Evolutionary conservation across 2,113 vertebrate genomes (phyloP).

Genomic region (Engystomops pustulosus): DNA sequence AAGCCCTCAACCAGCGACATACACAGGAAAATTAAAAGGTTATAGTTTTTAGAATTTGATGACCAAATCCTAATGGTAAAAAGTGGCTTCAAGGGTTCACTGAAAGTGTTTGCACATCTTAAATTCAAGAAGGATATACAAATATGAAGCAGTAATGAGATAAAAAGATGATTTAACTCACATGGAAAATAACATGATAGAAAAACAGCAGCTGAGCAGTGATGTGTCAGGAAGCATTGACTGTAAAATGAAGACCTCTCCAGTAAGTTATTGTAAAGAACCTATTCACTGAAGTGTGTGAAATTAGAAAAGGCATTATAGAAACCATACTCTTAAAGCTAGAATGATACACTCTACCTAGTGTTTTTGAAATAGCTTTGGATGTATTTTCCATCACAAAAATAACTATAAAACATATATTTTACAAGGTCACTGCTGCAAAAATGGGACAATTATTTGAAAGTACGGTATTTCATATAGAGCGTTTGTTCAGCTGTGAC

Average conservation of each 20-base stretch:
- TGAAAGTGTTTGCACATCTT: neutral
- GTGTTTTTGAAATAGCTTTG: neutral
- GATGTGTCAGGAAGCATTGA: constrained; percentile 16
- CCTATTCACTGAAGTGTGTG: constrained; percentile 9
- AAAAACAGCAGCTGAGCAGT: neutral
- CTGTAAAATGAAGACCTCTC: constrained; percentile 14
- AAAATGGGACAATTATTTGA: no score
- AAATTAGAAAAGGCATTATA: constrained; percentile 19
- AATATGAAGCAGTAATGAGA: neutral
- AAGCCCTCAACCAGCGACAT: no score
- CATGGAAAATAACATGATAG: constrained; percentile 2
- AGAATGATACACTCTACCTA: neutral
- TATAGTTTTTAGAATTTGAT: no score
- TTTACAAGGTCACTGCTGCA: neutral
- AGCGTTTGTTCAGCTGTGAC: neutral
- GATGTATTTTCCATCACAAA: neutral
- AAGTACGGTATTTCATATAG: no score
- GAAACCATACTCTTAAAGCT: constrained; percentile 4
- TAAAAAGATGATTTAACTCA: neutral
- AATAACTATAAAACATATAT: neutral
- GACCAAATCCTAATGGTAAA: no score
- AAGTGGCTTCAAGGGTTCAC: no score
- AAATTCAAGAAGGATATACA: neutral
- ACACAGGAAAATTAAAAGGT: no score
- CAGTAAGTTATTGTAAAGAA: neutral